phyloP scores from a whole-genome alignment of 2,797 vertebrate genomes.

The Paguma larvata region DNA sequence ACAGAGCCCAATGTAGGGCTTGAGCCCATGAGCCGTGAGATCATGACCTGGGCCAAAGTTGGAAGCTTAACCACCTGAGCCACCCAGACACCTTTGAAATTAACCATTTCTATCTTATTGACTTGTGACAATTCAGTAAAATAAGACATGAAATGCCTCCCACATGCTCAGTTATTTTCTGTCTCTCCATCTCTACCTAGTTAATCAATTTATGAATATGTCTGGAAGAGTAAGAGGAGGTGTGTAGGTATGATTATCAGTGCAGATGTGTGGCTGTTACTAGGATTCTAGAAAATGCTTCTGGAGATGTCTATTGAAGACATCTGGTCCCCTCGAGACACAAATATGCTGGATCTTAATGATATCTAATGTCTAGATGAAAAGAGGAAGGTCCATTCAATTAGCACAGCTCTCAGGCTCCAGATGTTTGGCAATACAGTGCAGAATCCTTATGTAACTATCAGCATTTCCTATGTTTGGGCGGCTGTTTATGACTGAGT shows the following conservation, averaged over 20 bases:
- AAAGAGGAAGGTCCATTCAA: neutral
- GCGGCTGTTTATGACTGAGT: neutral
- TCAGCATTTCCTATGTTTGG: neutral
- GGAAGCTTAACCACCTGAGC: too few relatives aligned
- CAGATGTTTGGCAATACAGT: neutral
- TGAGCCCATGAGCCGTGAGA: too few relatives aligned
- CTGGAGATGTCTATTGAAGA: conserved; percentile 1
- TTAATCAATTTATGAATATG: neutral
- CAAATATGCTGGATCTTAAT: conserved; percentile 8
- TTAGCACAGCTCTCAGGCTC: neutral
- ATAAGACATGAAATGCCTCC: neutral
- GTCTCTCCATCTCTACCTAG: neutral
- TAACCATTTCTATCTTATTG: neutral
- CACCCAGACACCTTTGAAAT: neutral
- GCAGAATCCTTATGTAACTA: neutral
- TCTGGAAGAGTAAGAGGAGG: neutral
- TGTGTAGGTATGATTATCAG: neutral
- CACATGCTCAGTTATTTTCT: neutral
- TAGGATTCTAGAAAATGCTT: neutral
- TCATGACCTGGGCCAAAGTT: too few relatives aligned
- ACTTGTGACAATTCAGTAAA: neutral
- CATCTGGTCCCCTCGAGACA: neutral
- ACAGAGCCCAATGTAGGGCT: too few relatives aligned
- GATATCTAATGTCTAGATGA: neutral
- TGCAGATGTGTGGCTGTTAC: neutral